phyloP scores from a whole-genome alignment of 1,140 invertebrate genomes.

The Aphidius gifuensis region DNA sequence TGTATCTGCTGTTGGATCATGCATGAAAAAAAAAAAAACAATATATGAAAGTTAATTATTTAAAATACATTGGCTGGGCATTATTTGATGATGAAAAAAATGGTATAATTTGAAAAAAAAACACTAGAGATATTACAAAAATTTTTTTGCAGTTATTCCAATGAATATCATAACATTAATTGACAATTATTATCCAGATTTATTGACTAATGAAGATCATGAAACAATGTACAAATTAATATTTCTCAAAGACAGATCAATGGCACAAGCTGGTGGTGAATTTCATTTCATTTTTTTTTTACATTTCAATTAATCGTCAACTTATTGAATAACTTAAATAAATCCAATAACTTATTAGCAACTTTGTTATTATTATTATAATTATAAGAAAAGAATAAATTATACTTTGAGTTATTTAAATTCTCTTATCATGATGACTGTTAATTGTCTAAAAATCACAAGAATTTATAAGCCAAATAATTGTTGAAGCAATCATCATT shows the following conservation, averaged over 20 bases:
- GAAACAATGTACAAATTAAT: constrained; percentile 99
- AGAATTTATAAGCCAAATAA: no score
- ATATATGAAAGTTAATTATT: constrained; percentile 95
- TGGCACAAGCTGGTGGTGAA: constrained; percentile 95
- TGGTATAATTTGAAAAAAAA: constrained; percentile 74
- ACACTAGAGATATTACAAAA: constrained; percentile 88
- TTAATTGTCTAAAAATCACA: no score
- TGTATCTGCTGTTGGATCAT: constrained; percentile 97
- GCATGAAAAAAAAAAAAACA: constrained; percentile 99
- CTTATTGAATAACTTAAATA: no score
- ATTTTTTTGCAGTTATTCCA: constrained; percentile 92
- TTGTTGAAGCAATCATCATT: no score
- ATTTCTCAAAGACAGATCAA: constrained; percentile 92
- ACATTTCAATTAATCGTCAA: no score
- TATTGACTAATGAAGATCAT: constrained; percentile 96
- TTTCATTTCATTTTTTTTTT: no score
- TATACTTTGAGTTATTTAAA: no score
- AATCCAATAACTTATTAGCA: no score
- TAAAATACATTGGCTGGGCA: constrained; percentile 99
- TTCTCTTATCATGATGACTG: no score
- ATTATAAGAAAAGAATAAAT: no score
- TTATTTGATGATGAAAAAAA: constrained; percentile 84
- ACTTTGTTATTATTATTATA: no score
- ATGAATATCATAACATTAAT: constrained; percentile 94
- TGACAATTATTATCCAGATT: constrained; percentile 90